A percentile compares a stretch with the other conserved stretches of the same genome.
phyloP scores from a whole-genome alignment of 1,140 invertebrate genomes.

The Eriosoma lanigerum region DNA sequence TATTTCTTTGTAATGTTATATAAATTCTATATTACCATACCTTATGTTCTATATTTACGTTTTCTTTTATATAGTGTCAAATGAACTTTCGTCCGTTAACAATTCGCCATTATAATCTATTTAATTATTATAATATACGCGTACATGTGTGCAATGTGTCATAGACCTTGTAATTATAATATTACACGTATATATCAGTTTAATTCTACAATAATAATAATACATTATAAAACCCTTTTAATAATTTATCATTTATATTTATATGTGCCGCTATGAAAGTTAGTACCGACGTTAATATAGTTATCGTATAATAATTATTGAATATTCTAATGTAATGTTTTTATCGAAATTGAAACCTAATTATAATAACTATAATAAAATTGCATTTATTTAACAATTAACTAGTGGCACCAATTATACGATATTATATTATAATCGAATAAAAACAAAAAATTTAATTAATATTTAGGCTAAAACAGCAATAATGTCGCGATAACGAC shows the following conservation, averaged over 20 bases:
- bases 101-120: conserved; percentile 1
- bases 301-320: not conserved
- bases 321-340: not conserved
- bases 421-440: too few relatives aligned
- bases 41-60: not conserved
- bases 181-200: not conserved
- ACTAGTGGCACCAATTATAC: not conserved
- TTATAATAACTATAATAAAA: not conserved
- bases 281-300: not conserved
- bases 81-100: not conserved
- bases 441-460: too few relatives aligned
- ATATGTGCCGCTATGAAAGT: not conserved
- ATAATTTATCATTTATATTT: not conserved
- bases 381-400: not conserved
- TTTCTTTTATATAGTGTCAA: too few relatives aligned
- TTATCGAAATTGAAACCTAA: not conserved
- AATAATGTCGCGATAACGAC: too few relatives aligned
- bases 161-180: too few relatives aligned
- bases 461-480: too few relatives aligned
- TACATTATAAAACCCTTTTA: not conserved
- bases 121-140: too few relatives aligned
- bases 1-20: not conserved
- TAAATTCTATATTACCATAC: not conserved
- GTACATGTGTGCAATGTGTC: not conserved
- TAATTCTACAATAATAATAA: not conserved